Base-by-base conservation (phyloP, 2,797 vertebrate genomes). In the Sebastes taczanowskii region DNA sequence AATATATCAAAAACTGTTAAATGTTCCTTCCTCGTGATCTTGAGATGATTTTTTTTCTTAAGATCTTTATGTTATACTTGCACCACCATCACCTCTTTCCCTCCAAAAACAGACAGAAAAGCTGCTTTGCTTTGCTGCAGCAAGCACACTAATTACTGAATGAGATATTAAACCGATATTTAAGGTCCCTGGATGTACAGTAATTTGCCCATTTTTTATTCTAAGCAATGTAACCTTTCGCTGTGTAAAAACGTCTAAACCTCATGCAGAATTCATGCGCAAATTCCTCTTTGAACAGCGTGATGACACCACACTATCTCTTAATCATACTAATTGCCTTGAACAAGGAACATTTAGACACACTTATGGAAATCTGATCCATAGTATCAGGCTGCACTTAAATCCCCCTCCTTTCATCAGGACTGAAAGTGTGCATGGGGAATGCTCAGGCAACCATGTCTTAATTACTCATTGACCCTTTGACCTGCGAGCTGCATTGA, bases 401-500 rank as follows among this genome's bases (percentile, higher is more conserved):
- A 87, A 86, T 74, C 90, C 85, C 86, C 88, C 89, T 88, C 82
- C 89, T 94, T 93, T 94, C 92, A 92, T 92, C 92, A 83, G 89
- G 83, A 78, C 90, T 88, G 88, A 93, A 94, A 90, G 89, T 93
- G 94, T 94, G 94, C 92, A 91, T 94, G 92, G 92, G 93, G 95
- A 95, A 95, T 94, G 95, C 94, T 95, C 95, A 95, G 90, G 94
- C 93, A 95, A 92, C 91, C 93, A 90, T 94, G 94, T 94, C 94
- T 95, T 95, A 95, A 96, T 95, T 95, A 95, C 95, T 95, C 92
- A 86, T 95, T 96, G 95, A 96, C 95, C 94, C 90, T 94, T 95
- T 95, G 95, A 95, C 94, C 94, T 87, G 23, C 13, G 32, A 53
- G 86, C 83, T 84, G 91, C 91, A 89, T 91, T 90, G 95, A 95